Percentiles rank a stretch among this genome's conserved stretches.
These are phyloP conservation scores for Venusia cambrica DNA, from an alignment of 2,888 invertebrate species.

Conservation along the genomic window DNA sequence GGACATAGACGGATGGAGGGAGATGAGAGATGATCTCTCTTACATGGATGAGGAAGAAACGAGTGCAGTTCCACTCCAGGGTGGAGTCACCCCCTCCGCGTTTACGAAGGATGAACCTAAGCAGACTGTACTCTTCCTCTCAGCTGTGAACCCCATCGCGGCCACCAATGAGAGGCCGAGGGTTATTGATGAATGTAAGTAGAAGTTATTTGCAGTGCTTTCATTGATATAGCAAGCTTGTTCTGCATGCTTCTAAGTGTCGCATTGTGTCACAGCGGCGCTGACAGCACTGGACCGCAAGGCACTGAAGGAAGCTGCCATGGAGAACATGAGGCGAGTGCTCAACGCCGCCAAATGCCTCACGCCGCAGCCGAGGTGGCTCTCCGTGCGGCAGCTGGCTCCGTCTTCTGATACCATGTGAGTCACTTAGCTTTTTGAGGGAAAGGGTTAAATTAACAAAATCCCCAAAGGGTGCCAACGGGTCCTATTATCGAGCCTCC, in stretches of 20 bases:
- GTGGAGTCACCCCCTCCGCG: constrained; percentile 53
- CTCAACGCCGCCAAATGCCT: constrained; percentile 82
- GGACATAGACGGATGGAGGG: too few relatives aligned
- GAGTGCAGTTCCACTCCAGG: constrained; percentile 36
- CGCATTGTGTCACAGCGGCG: constrained; percentile 43
- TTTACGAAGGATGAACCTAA: constrained; percentile 43
- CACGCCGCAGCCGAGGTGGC: constrained; percentile 87
- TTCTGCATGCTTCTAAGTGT: too few relatives aligned
- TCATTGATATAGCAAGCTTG: too few relatives aligned
- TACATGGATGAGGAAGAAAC: constrained; percentile 35
- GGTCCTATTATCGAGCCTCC: too few relatives aligned
- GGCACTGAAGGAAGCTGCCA: constrained; percentile 41
- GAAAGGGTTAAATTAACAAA: too few relatives aligned
- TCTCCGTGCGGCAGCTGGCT: constrained; percentile 86
- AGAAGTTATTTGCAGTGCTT: constrained; percentile 1
- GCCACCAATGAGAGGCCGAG: constrained; percentile 65
- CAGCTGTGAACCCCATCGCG: constrained; percentile 57
- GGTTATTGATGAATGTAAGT: constrained; percentile 63
- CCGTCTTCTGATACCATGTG: constrained; percentile 85
- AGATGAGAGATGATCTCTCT: too few relatives aligned
- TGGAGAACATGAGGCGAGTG: constrained; percentile 47
- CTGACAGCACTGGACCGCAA: constrained; percentile 43
- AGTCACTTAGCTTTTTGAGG: too few relatives aligned
- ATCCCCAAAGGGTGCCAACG: too few relatives aligned
- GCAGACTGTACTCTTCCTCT: constrained; percentile 44